Base-by-base conservation (phyloP, 2,113 vertebrate genomes). In the Ia io region DNA sequence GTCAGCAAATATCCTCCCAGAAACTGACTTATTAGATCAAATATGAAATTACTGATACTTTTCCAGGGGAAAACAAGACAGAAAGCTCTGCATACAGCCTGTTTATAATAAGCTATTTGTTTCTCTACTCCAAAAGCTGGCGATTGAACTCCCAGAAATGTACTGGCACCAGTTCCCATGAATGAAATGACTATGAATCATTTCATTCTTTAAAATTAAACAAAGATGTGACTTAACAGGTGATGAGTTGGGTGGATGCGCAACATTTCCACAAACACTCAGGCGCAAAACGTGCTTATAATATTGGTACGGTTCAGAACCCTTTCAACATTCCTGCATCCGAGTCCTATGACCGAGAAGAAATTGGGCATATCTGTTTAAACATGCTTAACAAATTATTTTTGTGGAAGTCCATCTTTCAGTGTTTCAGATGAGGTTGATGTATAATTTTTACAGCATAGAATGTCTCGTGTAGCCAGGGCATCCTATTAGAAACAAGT, bases 181-280 rank as follows among this genome's bases (percentile, higher is more conserved):
- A 97, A 95, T 92, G 88, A 96, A 93, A 93, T 96, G 84, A 95
- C 84, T 86, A 87, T 97, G 95, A 97, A 90, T 97, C 97, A 97
- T 63, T 94, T 93, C 87, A 90, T 93, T 96, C 93, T 93, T 97
- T 93, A 96, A 97, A 96, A 94, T 91, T 91, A 95, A 97, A 95
- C 90, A 92, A 95, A 95, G 95, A 91, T 94, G 84, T 96, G 93
- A 97, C 84, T 96, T 97, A 96, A 97, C 93, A 97, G 97, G 97
- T 96, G 92, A 97, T 93, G 95, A 95, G 90, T 88, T 96, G 79
- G 59, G 83, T 85, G 71, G 84, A 79, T 90, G 42, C 82, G 20
- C 76, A 87, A 51, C 91, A 91, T 93, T 96, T 96, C 95, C 94
- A 93, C 71, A 92, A 95, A 88, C 86, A 93, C 71, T 94, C 88